These are phyloP conservation scores for Periparus ater DNA, from an alignment of 2,797 vertebrate genomes.

Conservation along the genomic window DNA sequence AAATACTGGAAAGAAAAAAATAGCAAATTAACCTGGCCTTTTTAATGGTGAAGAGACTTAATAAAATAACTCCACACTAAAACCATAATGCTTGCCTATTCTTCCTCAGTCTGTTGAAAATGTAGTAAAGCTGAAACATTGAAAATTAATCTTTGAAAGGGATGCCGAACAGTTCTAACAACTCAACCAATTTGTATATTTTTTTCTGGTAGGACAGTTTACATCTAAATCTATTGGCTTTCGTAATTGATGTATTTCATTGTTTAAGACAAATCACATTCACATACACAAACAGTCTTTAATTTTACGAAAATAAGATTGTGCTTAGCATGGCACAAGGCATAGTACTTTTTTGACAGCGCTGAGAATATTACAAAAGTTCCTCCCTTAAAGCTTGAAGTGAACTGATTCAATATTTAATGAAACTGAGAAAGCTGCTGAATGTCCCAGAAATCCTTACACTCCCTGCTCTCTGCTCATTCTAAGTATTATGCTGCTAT, in stretches of 20 bases:
- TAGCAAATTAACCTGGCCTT: not conserved
- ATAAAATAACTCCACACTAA: not conserved
- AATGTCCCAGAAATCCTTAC: conserved; percentile 36
- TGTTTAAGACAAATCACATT: not conserved
- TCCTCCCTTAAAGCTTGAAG: not conserved
- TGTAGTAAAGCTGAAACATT: not conserved
- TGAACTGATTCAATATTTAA: conserved; percentile 54
- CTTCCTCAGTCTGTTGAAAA: not conserved
- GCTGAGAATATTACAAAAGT: not conserved
- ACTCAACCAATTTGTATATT: not conserved
- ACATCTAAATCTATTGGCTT: conserved; percentile 28
- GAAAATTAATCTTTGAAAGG: not conserved
- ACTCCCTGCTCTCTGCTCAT: conserved; percentile 2
- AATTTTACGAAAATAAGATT: not conserved
- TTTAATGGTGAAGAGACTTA: not conserved
- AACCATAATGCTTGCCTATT: not conserved
- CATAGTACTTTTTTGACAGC: not conserved
- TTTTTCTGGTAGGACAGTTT: conserved; percentile 11
- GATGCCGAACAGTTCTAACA: not conserved
- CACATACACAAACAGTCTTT: not conserved
- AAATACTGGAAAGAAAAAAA: not conserved
- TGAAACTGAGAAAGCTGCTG: conserved; percentile 39
- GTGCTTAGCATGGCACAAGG: not conserved
- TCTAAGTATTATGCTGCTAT: conserved; percentile 19
- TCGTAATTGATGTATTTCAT: conserved; percentile 10